These are phyloP conservation scores for Leptinotarsa undecemlineata DNA, from an alignment of 1,140 invertebrate genomes.

Conservation along the genomic window DNA sequence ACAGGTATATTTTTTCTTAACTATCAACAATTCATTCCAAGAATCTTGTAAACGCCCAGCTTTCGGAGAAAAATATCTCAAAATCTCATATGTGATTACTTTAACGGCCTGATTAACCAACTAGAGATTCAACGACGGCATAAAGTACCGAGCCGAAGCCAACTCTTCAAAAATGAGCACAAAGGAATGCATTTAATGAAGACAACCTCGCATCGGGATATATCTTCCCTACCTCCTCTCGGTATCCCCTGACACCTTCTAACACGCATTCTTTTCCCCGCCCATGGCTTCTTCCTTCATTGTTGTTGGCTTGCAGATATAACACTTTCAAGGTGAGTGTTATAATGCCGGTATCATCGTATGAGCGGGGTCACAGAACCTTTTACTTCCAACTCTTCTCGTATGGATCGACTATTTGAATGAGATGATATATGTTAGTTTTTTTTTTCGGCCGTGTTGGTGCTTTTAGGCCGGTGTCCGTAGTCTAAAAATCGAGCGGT, in stretches of 20 bases:
- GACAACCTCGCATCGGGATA: not conserved
- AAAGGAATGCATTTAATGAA: conserved; percentile 8
- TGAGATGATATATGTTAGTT: conserved; percentile 18
- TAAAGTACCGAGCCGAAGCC: no score
- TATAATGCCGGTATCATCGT: conserved; percentile 26
- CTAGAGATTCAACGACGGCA: no score
- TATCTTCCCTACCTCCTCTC: not conserved
- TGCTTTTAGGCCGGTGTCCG: not conserved
- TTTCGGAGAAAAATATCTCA: no score
- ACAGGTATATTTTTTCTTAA: no score
- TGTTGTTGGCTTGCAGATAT: conserved; percentile 28
- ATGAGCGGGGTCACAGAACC: conserved; percentile 24
- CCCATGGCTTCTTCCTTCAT: conserved; percentile 19
- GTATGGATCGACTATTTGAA: conserved; percentile 20
- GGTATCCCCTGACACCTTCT: not conserved
- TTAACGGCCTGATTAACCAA: no score
- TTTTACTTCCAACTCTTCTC: conserved; percentile 22
- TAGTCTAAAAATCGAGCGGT: conserved; percentile 6
- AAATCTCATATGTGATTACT: no score
- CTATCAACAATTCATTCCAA: no score
- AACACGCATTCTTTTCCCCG: conserved; percentile 8
- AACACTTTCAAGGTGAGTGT: conserved; percentile 28
- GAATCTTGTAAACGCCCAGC: no score
- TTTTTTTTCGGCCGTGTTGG: conserved; percentile 11
- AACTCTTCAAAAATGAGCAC: not conserved